A percentile compares a stretch with the other conserved stretches of the same genome.
Conservation (phyloP, 2,113 vertebrate genomes). For the Cyphomyrus plagiostoma region DNA sequence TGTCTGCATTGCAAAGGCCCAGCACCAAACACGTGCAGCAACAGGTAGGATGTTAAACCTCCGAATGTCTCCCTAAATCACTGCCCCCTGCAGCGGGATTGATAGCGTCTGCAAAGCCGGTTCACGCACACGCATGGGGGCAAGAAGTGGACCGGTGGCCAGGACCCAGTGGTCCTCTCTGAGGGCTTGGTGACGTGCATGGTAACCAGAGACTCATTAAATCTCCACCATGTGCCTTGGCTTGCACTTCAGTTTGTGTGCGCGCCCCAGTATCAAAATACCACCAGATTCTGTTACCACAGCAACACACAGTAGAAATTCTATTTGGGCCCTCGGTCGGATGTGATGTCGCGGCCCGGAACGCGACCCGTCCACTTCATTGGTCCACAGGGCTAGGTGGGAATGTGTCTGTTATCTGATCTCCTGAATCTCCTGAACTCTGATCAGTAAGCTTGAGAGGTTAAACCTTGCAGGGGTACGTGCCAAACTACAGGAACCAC, state of each 20-base stretch:
- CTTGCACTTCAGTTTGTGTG: not conserved
- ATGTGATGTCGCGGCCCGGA: not conserved
- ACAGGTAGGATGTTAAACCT: not conserved
- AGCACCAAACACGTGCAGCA: not conserved
- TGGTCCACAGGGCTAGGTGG: not conserved
- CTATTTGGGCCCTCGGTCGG: conserved; percentile 18
- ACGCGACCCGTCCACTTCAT: not conserved
- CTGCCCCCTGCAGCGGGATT: not conserved
- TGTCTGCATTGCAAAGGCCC: not conserved
- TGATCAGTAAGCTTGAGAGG: not conserved
- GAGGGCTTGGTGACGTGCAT: conserved; percentile 10
- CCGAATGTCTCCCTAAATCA: not conserved
- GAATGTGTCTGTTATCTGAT: conserved; percentile 15
- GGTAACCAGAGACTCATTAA: conserved; percentile 28
- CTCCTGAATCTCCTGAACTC: not conserved
- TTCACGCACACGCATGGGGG: not conserved
- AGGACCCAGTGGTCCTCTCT: not conserved
- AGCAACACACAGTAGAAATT: conserved; percentile 21
- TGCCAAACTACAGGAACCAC: not conserved
- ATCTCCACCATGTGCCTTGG: conserved; percentile 18
- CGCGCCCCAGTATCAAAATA: conserved; percentile 29
- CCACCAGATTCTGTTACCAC: conserved; percentile 27
- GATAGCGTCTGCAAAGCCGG: not conserved
- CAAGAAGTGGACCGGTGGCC: not conserved
- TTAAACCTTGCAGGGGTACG: not conserved